These are phyloP conservation scores for Pteruthius melanotis DNA, from an alignment of 2,113 vertebrate species.

Conservation along the genomic window DNA sequence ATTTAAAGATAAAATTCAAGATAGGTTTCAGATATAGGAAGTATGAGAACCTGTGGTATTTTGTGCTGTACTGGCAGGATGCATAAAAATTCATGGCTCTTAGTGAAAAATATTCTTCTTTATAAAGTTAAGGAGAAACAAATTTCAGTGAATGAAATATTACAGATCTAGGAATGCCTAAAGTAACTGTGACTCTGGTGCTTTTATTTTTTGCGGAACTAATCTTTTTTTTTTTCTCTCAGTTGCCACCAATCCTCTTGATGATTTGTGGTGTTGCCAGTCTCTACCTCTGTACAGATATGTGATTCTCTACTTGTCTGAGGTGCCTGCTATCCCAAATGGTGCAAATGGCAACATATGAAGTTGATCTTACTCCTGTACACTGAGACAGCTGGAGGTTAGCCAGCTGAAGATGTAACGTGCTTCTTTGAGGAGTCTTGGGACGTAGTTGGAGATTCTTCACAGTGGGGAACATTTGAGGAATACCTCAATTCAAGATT, in stretches of 20 bases:
- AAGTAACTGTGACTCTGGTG: not conserved
- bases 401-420: not conserved
- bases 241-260: not conserved
- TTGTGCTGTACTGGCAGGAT: not conserved
- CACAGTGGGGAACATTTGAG: not conserved
- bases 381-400: not conserved
- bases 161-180: not conserved
- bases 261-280: not conserved
- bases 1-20: not conserved
- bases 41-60: not conserved
- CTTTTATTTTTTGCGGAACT: conserved; percentile 39
- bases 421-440: not conserved
- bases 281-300: not conserved
- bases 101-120: not conserved
- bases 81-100: not conserved
- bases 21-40: not conserved
- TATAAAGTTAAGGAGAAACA: not conserved
- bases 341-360: not conserved
- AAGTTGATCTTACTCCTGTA: not conserved
- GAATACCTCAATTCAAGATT: not conserved
- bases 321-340: not conserved
- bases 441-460: not conserved
- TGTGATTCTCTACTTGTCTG: not conserved
- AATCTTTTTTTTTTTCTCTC: not conserved
- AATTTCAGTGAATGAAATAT: not conserved